Conservation (phyloP, 2,888 invertebrate species). For the Mythimna albipuncta region DNA sequence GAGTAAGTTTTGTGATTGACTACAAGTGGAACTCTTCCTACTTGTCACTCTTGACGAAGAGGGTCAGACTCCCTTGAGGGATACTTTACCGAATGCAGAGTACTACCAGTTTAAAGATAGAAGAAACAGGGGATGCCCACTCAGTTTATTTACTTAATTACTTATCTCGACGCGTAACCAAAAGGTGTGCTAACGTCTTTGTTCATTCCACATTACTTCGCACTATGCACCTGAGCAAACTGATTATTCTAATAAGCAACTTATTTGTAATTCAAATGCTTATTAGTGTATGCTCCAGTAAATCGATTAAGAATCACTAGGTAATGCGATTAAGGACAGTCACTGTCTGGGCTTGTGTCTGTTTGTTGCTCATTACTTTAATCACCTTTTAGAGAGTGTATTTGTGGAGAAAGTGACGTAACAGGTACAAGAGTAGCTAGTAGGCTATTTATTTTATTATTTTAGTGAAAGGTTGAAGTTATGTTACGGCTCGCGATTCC, state of each 20-base stretch:
- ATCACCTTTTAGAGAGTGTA: conserved; percentile 32
- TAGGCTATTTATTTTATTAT: not conserved
- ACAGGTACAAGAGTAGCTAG: not conserved
- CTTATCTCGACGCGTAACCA: conserved; percentile 62
- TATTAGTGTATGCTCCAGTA: conserved; percentile 64
- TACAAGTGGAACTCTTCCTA: too few species aligned
- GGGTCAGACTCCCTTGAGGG: conserved; percentile 67
- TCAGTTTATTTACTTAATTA: conserved; percentile 59
- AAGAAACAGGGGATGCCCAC: conserved; percentile 43
- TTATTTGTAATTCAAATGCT: conserved; percentile 66
- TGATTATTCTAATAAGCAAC: conserved; percentile 53
- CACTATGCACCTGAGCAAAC: conserved; percentile 56
- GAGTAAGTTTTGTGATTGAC: not conserved
- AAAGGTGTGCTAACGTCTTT: conserved; percentile 53
- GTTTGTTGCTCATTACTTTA: conserved; percentile 29
- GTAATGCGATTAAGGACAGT: conserved; percentile 47
- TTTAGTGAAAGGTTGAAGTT: not conserved
- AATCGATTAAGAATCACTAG: conserved; percentile 57
- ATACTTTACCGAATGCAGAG: conserved; percentile 68
- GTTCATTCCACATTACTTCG: conserved; percentile 61
- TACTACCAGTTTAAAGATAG: conserved; percentile 53
- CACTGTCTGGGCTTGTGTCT: conserved; percentile 45
- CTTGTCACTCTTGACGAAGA: not conserved
- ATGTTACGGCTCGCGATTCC: conserved; percentile 1
- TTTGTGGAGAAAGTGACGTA: conserved; percentile 44